These are phyloP conservation scores for Cosmia pyralina DNA, from an alignment of 2,888 invertebrate genomes.

Conservation along the genomic window DNA sequence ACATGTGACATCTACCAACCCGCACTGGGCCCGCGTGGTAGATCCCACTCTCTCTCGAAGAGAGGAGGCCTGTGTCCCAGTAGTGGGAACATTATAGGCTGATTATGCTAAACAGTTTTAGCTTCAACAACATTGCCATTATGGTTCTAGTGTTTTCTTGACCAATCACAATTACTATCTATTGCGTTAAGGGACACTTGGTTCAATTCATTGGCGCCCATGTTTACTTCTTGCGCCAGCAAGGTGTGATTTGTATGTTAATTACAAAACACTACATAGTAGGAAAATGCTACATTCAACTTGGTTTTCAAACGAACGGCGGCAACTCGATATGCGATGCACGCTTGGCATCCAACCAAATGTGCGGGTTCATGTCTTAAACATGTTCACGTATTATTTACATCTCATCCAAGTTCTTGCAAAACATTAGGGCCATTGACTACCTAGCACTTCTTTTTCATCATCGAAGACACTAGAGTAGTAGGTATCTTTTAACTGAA, in stretches of 20 bases:
- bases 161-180: background rate
- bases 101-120: background rate
- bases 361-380: conserved; percentile 30
- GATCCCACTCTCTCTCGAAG: no score
- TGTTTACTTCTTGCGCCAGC: conserved; percentile 29
- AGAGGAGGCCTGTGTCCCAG: no score
- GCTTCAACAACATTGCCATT: background rate
- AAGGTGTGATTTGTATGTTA: conserved; percentile 45
- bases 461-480: background rate
- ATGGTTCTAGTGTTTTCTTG: background rate
- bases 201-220: conserved; percentile 28
- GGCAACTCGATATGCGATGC: conserved; percentile 25
- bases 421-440: background rate
- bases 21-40: no score
- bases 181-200: conserved; percentile 1
- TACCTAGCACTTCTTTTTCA: background rate
- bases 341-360: conserved; percentile 33
- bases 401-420: conserved; percentile 24
- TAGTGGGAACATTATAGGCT: no score
- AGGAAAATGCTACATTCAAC: conserved; percentile 9
- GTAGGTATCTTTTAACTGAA: no score
- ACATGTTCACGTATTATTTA: conserved; percentile 26
- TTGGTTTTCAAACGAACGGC: background rate
- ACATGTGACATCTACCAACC: no score
- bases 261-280: conserved; percentile 23